Base-by-base conservation (phyloP, 2,113 vertebrate species). In the Strix uralensis region DNA sequence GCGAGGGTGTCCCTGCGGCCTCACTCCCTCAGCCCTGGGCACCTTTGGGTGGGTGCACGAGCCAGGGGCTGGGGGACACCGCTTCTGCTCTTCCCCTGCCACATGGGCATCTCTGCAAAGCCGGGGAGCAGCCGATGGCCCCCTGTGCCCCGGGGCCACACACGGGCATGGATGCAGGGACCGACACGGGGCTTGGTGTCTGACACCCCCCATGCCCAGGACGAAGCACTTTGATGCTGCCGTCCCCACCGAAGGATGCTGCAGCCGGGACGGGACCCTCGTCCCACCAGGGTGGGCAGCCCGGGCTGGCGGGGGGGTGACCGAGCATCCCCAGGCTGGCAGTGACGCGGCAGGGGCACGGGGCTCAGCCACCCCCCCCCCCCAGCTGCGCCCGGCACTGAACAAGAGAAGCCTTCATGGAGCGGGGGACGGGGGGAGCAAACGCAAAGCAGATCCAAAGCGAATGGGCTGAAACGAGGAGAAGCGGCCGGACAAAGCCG, bases 301-400 rank as follows among this genome's bases (percentile, higher is more conserved):
- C 32, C 3, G 15, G 34, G 66, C 34, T 70, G 55, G 55, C 3
- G 4, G 58, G 30, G 30, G 58, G 49, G 61, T 5, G 10, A 32
- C 25, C 10, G 13, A 40, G 75, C 58, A 32, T 5, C n/a, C 27
- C 25, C 21, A 5, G 71, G 30, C 34, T 4, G 20, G 69, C 1
- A 13, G 20, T 19, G 78, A 67, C 3, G 3, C 7, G 2, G 26
- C 1, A 3, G 46, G 46, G 70, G 2, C 55, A 30, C 3, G 0
- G 65, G 65, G 49, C 66, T 51, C 32, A 1, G 32, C 73, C 1
- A 0, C 16, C 49, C 42, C 18, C 18, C 44, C 44, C 19, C 46
- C 36, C 21, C 30, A 19, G 34, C 52, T 19, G 32, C 19, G 5
- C 79, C 71, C 5, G 4, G 21, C 1, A 3, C 57, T 2, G 10